Conservation (phyloP, 2,888 invertebrate species). For the Tipula confusa region DNA sequence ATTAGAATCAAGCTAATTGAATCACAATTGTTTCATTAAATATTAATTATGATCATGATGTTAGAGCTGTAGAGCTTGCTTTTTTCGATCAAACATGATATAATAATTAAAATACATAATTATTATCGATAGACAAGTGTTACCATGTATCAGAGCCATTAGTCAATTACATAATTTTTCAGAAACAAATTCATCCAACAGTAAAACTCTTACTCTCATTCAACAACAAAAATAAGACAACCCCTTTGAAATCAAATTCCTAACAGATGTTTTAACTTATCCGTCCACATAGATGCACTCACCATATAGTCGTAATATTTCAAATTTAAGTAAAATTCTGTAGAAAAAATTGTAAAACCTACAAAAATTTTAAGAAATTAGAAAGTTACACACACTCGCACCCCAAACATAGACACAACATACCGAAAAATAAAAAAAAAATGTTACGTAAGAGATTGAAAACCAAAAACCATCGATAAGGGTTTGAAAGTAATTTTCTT, state of each 20-base stretch:
- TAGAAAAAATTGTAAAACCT: neutral
- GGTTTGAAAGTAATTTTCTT: conserved; percentile 1
- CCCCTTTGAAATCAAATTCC: neutral
- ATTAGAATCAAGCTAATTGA: no score
- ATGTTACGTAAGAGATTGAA: conserved; percentile 16
- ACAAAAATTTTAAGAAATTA: neutral
- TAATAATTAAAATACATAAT: neutral
- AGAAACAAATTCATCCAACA: neutral
- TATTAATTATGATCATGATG: no score
- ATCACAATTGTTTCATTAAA: no score
- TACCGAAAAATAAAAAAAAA: no score
- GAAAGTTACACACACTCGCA: neutral
- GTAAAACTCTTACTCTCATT: neutral
- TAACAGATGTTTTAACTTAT: neutral
- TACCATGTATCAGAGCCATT: no score
- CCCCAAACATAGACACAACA: conserved; percentile 4
- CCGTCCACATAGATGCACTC: neutral
- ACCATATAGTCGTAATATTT: neutral
- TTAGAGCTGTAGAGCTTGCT: no score
- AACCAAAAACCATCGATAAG: conserved; percentile 3
- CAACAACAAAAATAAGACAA: neutral
- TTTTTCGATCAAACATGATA: neutral
- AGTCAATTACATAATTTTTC: neutral
- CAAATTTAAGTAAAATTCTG: neutral
- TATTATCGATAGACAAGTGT: neutral